Evolutionary conservation across 1,140 invertebrate species (phyloP).

Genomic region (Calycopis cecrops): DNA sequence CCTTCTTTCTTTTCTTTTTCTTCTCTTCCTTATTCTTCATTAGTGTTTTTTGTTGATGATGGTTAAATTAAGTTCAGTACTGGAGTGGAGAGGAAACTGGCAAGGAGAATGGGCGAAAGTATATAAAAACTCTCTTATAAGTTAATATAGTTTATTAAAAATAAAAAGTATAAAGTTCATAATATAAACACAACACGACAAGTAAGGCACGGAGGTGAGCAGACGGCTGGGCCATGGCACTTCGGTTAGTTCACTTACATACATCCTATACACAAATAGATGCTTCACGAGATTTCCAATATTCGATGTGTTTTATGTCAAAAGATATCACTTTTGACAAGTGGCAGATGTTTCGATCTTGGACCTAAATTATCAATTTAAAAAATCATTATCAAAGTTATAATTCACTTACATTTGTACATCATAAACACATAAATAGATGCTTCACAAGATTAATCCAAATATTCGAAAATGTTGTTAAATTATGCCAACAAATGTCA

Average conservation of each 20-base stretch:
- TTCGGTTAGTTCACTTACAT: slow-evolving; percentile 31
- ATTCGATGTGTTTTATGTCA: no score
- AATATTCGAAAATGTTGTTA: not conserved
- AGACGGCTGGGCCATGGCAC: slow-evolving; percentile 45
- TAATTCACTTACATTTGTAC: slow-evolving; percentile 11
- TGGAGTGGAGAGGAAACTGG: not conserved
- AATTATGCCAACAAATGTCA: no score
- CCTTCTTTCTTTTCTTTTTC: no score
- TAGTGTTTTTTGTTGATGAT: no score
- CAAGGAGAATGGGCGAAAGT: not conserved
- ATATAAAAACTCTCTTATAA: slow-evolving; percentile 17
- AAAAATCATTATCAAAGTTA: no score
- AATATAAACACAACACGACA: slow-evolving; percentile 34
- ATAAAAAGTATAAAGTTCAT: slow-evolving; percentile 21
- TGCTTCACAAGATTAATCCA: not conserved
- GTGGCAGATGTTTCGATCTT: no score
- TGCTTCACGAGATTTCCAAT: not conserved
- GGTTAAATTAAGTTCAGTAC: not conserved
- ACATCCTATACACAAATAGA: not conserved
- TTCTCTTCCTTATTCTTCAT: no score
- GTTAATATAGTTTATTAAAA: slow-evolving; percentile 35
- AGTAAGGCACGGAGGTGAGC: slow-evolving; percentile 26
- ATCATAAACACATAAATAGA: not conserved
- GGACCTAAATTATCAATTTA: no score
- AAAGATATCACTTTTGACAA: no score